These are phyloP conservation scores for Phylloscopus trochilus DNA, from an alignment of 2,113 vertebrate genomes.

Conservation along the genomic window DNA sequence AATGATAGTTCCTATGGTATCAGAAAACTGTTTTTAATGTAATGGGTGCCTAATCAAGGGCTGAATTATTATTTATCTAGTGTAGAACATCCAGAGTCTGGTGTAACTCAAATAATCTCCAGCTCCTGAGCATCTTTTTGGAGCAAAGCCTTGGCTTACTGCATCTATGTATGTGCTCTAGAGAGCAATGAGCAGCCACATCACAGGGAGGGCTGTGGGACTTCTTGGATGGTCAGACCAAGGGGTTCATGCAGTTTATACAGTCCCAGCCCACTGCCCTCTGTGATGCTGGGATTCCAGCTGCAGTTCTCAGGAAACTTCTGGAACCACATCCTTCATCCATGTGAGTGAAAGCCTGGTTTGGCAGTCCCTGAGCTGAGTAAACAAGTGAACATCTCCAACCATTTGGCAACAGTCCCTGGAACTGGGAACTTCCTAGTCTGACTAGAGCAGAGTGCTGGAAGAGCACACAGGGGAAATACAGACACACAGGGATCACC, in stretches of 20 bases:
- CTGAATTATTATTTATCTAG: background rate
- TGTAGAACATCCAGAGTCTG: background rate
- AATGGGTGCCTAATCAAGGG: background rate
- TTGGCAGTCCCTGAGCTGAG: background rate
- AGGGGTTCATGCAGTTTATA: background rate
- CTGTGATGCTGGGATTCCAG: background rate
- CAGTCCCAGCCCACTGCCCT: background rate
- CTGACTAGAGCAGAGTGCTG: background rate
- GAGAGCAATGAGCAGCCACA: background rate
- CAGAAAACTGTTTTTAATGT: background rate
- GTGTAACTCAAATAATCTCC: background rate
- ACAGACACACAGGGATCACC: background rate
- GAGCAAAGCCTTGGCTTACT: background rate
- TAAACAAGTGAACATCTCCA: background rate
- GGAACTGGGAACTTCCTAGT: background rate
- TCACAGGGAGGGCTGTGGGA: background rate
- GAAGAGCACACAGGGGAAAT: background rate
- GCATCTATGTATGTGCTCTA: background rate
- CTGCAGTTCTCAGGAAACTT: background rate
- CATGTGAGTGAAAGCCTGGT: background rate
- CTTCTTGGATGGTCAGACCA: background rate
- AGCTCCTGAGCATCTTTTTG: background rate
- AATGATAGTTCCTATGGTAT: background rate
- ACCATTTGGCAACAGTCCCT: background rate
- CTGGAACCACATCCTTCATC: background rate